Base-by-base conservation (phyloP, 2,113 vertebrate species). In the Mandrillus leucophaeus region DNA sequence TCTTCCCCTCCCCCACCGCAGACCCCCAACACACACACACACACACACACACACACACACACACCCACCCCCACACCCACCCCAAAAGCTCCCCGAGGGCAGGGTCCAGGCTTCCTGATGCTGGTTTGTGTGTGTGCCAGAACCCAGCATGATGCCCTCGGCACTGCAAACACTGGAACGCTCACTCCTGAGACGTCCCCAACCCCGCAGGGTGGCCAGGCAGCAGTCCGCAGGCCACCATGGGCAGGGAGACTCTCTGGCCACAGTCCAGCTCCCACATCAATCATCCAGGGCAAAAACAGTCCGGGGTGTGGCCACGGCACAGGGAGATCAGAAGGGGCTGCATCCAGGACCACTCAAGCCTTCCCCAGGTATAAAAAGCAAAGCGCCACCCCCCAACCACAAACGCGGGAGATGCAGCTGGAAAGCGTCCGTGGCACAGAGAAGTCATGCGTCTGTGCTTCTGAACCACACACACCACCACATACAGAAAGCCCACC, bases 341-440 rank as follows among this genome's bases (percentile, higher is more conserved):
- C 10, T 12, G 5, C 7, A 22, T 43, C 50, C 59, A 25, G 18
- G 12, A 43, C 72, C 8, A 14, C 6, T 76, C 50, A 45, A 55
- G 32, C 23, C 3, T 8, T 22, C n/a, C 50, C 22, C 5, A 18
- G 23, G 50, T 32, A 38, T 22, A 0, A 32, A 25, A 18, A 57
- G 43, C 48, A 18, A 57, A 92, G 48, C 9, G 12, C 61, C 61
- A 30, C 48, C 20, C n/a, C 32, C 84, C 27, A 32, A 5, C 1
- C 23, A 16, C 6, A n/a, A 45, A n/a, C 14, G 3, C 64, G 40
- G 25, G 20, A 68, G 48, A 75, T 25, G 17, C 16, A 38, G 40
- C n/a, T n/a, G 17, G 66, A 45, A 40, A 48, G 30, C 3, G 4
- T 2, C 9, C 17, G 2, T 0, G 0, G 16, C 45, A 30, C 10